These are phyloP conservation scores for Ficedula albicollis DNA, from an alignment of 2,797 vertebrate genomes.

Conservation along the genomic window DNA sequence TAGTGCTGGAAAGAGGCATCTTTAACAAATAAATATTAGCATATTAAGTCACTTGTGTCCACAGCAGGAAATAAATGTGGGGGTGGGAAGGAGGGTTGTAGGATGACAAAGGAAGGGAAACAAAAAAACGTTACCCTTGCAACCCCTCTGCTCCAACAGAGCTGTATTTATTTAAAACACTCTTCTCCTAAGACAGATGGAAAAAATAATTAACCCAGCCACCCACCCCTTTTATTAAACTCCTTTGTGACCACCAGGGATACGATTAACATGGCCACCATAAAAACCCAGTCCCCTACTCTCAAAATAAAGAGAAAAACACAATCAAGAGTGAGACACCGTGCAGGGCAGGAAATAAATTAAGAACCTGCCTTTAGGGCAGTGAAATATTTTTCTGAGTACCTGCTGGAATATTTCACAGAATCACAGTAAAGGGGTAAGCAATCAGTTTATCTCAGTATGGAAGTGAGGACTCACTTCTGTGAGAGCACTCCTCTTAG, in stretches of 20 bases:
- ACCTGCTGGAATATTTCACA: constrained; percentile 18
- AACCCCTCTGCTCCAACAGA: constrained; percentile 28
- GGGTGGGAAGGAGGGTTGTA: not conserved
- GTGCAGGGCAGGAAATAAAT: constrained; percentile 65
- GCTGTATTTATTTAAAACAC: constrained; percentile 65
- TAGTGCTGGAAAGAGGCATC: constrained; percentile 31
- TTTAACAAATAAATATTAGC: constrained; percentile 58
- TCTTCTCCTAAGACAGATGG: constrained; percentile 64
- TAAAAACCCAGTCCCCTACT: constrained; percentile 56
- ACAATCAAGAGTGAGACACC: constrained; percentile 31
- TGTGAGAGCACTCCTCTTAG: not conserved
- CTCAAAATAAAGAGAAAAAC: constrained; percentile 50
- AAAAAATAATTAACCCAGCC: constrained; percentile 68
- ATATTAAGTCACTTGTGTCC: constrained; percentile 65
- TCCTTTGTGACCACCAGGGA: constrained; percentile 61
- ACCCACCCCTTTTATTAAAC: constrained; percentile 69
- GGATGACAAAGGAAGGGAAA: constrained; percentile 51
- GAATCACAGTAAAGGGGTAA: not conserved
- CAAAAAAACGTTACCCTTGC: not conserved
- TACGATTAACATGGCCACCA: constrained; percentile 56
- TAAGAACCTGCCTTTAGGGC: constrained; percentile 58
- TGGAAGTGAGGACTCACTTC: not conserved
- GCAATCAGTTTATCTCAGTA: not conserved
- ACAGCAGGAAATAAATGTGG: constrained; percentile 54
- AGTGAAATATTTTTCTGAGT: constrained; percentile 8